phyloP scores from a whole-genome alignment of 2,888 invertebrate species.

The Protodeltote pygarga region DNA sequence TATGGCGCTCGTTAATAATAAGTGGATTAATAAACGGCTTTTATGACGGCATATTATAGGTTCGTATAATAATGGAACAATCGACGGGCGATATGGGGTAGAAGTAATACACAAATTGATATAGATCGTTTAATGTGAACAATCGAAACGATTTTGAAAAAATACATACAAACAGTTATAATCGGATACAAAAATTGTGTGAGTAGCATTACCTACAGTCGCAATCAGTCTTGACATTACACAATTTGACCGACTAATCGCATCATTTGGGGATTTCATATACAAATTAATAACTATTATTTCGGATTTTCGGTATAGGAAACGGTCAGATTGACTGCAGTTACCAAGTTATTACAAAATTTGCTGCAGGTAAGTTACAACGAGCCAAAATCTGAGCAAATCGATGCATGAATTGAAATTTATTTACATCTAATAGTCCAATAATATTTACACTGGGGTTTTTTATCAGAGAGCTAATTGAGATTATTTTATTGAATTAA shows the following conservation, averaged over 20 bases:
- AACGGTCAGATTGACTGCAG: slow-evolving; percentile 10
- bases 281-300: slow-evolving; percentile 9
- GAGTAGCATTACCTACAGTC: slow-evolving; percentile 59
- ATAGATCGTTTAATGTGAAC: slow-evolving; percentile 77
- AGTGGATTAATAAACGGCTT: slow-evolving; percentile 43
- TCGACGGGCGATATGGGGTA: slow-evolving; percentile 2
- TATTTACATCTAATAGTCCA: slow-evolving; percentile 34
- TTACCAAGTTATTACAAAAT: slow-evolving; percentile 3
- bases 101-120: slow-evolving; percentile 50
- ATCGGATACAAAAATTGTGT: slow-evolving; percentile 62
- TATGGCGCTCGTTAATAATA: slow-evolving; percentile 45
- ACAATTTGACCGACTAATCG: slow-evolving; percentile 65
- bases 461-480: background rate
- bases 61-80: slow-evolving; percentile 15
- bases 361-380: slow-evolving; percentile 15
- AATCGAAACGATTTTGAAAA: slow-evolving; percentile 75
- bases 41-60: slow-evolving; percentile 32
- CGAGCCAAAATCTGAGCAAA: slow-evolving; percentile 10
- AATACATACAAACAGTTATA: slow-evolving; percentile 68
- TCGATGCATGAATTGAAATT: slow-evolving; percentile 23
- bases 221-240: slow-evolving; percentile 75
- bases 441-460: slow-evolving; percentile 29
- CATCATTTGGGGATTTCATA: slow-evolving; percentile 19
- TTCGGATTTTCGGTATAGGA: slow-evolving; percentile 1
- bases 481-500: slow-evolving; percentile 6